Base-by-base conservation (phyloP, 2,888 invertebrate species). In the Myopa testacea region DNA sequence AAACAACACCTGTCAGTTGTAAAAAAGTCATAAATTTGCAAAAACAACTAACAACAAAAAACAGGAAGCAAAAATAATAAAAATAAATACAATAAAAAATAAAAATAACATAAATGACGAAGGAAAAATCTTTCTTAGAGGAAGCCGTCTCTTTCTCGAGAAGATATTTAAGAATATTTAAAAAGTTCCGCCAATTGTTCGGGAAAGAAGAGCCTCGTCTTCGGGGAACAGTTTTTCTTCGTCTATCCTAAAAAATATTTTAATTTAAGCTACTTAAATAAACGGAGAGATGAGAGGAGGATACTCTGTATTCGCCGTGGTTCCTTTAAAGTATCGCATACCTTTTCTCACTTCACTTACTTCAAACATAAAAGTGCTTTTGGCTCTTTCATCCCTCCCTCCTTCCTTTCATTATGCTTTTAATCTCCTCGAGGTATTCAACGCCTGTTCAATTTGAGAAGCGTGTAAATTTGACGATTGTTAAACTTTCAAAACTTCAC, bases 11-110 rank as follows among this genome's bases (percentile, higher is more conserved):
- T 70, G 58, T 55, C 72, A 72, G 58, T 19, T 37, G 26, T 40
- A 65, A 38, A 55, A 38, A 67, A 63, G 26, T 50, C 55, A 67
- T 67, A 50, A 75, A 75, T 65, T 45, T 55, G 65, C 50, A 67
- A 45, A 62, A 12, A 73, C 10, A 45, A 45, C 45, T 26, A 26
- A 26, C 26, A 26, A 26, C 26, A 26, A 26, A 26, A 26, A 26
- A 26, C 26, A 26, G 26, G 1, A 26, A 26, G 2, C 26, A 26
- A 55, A 16, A 34, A 6, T 34, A 52, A 55, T 10, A 45, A 45
- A 45, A 37, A 71, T 26, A 55, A n/a, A 71, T 34, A 50, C 0
- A 55, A 58, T 7, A 68, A 75, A 26, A 50, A 45, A 4, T 12
- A 4, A 16, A 55, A 38, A 40, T 19, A 19, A 58, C 3, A 34